A percentile compares a stretch with the other conserved stretches of the same genome.
phyloP scores from a whole-genome alignment of 2,797 vertebrate species.

The Pseudomugil tenellus region DNA sequence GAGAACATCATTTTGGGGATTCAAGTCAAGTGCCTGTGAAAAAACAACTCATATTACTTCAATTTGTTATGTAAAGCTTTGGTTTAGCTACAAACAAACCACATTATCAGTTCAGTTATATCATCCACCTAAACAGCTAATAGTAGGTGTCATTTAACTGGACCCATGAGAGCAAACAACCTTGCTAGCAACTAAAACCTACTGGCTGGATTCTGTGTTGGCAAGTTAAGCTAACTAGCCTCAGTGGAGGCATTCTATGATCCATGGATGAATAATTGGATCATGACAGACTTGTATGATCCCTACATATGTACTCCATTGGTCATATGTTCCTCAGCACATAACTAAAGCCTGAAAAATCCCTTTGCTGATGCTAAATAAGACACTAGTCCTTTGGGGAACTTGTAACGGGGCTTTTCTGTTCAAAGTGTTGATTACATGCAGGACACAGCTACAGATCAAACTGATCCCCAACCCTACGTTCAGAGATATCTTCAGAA shows the following conservation, averaged over 20 bases:
- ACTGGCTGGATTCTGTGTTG: background rate
- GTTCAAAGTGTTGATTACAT: background rate
- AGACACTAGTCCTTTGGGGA: background rate
- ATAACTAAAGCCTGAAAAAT: background rate
- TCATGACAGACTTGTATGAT: background rate
- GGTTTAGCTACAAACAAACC: background rate
- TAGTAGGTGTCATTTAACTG: background rate
- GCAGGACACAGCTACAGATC: too few species aligned
- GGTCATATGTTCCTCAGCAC: background rate
- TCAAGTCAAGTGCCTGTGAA: background rate
- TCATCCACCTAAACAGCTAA: background rate
- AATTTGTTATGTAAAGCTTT: background rate
- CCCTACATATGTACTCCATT: background rate
- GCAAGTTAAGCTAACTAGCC: conserved; percentile 12
- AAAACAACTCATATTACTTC: background rate
- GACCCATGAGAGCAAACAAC: background rate
- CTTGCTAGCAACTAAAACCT: background rate
- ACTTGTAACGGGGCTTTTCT: background rate
- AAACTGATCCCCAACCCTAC: too few species aligned
- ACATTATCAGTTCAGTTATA: background rate
- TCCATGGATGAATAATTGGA: background rate
- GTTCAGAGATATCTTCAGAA: background rate
- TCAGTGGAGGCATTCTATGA: background rate
- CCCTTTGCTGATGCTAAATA: background rate
- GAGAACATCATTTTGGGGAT: background rate